phyloP scores from a whole-genome alignment of 2,113 vertebrate species.

The Beaufortia kweichowensis region DNA sequence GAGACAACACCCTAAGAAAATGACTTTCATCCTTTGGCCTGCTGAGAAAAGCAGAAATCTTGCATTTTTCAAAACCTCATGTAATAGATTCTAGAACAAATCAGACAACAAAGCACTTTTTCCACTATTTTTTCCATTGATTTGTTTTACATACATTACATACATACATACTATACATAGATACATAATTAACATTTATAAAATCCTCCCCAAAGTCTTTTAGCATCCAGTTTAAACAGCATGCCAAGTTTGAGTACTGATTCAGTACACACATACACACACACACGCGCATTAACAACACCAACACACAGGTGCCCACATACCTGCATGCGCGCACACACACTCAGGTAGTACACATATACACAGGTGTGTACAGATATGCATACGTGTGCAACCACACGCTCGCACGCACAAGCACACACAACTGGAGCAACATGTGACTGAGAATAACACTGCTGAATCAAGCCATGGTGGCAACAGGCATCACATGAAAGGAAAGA shows the following conservation, averaged over 20 bases:
- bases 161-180: conserved; percentile 64
- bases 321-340: conserved; percentile 10
- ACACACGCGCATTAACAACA: conserved; percentile 30
- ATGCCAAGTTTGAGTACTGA: conserved; percentile 77
- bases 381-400: conserved; percentile 53
- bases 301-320: conserved; percentile 23
- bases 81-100: neutral
- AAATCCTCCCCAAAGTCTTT: conserved; percentile 63
- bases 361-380: conserved; percentile 22
- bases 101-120: neutral
- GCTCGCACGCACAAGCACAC: conserved; percentile 48
- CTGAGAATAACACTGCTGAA: conserved; percentile 61
- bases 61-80: neutral
- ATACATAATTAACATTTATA: conserved; percentile 66
- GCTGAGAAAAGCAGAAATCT: neutral
- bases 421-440: conserved; percentile 59
- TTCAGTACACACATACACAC: conserved; percentile 68
- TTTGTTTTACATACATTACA: conserved; percentile 56
- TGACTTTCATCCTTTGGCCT: too few relatives aligned
- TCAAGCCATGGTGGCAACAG: conserved; percentile 41
- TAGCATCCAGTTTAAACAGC: conserved; percentile 71
- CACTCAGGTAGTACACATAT: neutral
- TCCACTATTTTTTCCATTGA: conserved; percentile 25
- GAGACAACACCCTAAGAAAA: too few relatives aligned
- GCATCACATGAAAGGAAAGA: conserved; percentile 33